phyloP scores from a whole-genome alignment of 2,888 invertebrate species.

The Pachycephus smyrnensis region DNA sequence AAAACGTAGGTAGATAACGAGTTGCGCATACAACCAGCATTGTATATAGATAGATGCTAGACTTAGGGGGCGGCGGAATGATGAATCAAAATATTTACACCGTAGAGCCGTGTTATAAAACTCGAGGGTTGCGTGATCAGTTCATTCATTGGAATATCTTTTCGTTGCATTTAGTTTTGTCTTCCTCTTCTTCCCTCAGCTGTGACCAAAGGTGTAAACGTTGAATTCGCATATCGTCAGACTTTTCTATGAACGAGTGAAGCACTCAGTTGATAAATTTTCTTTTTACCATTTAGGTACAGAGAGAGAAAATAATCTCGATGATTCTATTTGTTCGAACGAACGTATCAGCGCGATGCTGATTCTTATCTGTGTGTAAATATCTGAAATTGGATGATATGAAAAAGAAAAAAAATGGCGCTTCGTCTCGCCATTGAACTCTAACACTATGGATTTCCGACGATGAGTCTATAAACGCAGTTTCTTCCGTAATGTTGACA shows the following conservation, averaged over 20 bases:
- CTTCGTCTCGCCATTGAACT: neutral
- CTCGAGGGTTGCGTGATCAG: neutral
- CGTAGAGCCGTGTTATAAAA: neutral
- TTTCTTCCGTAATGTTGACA: neutral
- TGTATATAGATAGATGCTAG: neutral
- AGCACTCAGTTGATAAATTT: neutral
- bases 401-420: neutral
- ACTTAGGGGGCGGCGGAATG: neutral
- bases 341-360: neutral
- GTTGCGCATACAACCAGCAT: neutral
- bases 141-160: conserved; percentile 3
- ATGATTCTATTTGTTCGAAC: neutral
- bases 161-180: neutral
- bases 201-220: neutral
- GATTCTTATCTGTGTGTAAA: neutral
- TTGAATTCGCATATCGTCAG: neutral
- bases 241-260: neutral
- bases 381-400: neutral
- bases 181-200: neutral
- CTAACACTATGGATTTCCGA: neutral
- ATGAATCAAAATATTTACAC: conserved; percentile 6
- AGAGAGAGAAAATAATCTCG: neutral
- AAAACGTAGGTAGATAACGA: neutral
- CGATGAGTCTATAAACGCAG: neutral
- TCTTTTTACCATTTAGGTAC: neutral